Evolutionary conservation across 2,113 vertebrate species (phyloP).

Genomic region (Pluvianellus socialis): DNA sequence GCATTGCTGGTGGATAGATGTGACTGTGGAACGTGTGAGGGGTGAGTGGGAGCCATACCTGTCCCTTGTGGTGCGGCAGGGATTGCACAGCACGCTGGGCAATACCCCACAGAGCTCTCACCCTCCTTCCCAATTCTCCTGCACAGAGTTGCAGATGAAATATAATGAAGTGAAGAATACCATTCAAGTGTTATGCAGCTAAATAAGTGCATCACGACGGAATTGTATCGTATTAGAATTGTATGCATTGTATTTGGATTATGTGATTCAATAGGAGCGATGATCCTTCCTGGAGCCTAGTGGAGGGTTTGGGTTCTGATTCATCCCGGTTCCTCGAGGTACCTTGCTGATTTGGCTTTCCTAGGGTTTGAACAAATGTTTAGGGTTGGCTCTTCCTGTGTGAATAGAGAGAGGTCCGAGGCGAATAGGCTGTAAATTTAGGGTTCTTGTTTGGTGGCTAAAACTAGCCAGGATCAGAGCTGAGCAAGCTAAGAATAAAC

Average conservation of each 20-base stretch:
- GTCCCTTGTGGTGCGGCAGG: too few species aligned
- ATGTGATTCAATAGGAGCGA: not conserved
- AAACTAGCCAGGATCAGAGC: not conserved
- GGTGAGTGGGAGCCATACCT: rapidly evolving
- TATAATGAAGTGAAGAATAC: not conserved
- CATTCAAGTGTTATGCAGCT: not conserved
- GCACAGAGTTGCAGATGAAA: not conserved
- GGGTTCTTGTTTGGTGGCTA: not conserved
- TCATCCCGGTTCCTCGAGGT: not conserved
- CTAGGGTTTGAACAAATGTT: not conserved
- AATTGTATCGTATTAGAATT: not conserved
- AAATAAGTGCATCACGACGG: not conserved
- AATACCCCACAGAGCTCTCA: not conserved
- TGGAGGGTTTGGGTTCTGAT: not conserved
- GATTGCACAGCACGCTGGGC: not conserved
- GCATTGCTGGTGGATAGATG: not conserved
- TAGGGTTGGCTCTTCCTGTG: not conserved
- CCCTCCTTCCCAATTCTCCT: not conserved
- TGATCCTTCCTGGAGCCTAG: not conserved
- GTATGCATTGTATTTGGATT: not conserved
- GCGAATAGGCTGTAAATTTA: not conserved
- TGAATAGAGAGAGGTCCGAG: not conserved
- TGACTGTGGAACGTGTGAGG: not conserved
- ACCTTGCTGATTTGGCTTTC: not conserved
- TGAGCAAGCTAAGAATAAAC: constrained; percentile 47